A percentile compares a stretch with the other conserved stretches of the same genome.
These are phyloP conservation scores for Dasypogon diadema DNA, from an alignment of 2,888 invertebrate genomes.

Conservation along the genomic window DNA sequence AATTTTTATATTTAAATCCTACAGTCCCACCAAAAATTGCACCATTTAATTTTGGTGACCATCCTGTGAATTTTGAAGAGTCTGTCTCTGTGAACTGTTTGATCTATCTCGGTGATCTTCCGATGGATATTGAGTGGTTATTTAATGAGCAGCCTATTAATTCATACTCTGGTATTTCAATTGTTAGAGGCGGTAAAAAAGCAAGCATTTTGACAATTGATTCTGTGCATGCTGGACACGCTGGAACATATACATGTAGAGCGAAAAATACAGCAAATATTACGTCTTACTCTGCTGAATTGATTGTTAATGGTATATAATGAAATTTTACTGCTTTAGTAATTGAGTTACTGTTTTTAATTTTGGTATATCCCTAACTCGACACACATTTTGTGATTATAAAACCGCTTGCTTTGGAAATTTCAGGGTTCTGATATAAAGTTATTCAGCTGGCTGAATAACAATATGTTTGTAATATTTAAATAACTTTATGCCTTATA, in stretches of 20 bases:
- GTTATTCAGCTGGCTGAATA: no score
- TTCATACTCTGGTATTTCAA: conserved; percentile 68
- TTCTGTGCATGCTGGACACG: conserved; percentile 75
- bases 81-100: conserved; percentile 74
- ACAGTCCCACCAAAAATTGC: conserved; percentile 82
- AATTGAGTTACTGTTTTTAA: no score
- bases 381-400: no score
- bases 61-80: conserved; percentile 76
- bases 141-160: conserved; percentile 70
- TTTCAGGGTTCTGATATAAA: no score
- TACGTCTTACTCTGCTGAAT: conserved; percentile 75
- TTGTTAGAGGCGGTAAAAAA: conserved; percentile 71
- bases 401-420: no score
- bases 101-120: conserved; percentile 74
- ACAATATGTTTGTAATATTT: no score
- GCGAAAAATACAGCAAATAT: conserved; percentile 79
- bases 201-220: conserved; percentile 75
- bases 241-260: conserved; percentile 81
- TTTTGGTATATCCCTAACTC: no score
- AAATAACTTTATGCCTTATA: no score
- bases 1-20: not conserved
- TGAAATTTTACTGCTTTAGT: no score
- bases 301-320: conserved; percentile 77
- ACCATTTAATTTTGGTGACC: conserved; percentile 79
- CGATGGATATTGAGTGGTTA: conserved; percentile 72